Evolutionary conservation across 2,888 invertebrate genomes (phyloP).

Genomic region (Leucophenga montana): DNA sequence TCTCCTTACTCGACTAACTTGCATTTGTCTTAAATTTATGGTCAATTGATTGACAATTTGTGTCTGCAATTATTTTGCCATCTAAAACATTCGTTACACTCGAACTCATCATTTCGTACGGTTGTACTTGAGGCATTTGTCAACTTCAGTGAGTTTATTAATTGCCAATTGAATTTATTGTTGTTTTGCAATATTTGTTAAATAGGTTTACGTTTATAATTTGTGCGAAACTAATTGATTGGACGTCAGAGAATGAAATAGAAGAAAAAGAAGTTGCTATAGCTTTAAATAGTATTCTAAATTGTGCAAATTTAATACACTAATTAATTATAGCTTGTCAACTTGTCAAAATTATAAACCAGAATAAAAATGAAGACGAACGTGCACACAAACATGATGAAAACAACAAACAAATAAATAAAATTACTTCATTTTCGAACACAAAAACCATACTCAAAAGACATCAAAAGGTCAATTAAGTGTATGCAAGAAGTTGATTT

Average conservation of each 20-base stretch:
- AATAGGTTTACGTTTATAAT: slow-evolving; percentile 50
- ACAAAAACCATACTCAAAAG: neutral
- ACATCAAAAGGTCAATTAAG: slow-evolving; percentile 20
- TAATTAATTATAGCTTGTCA: slow-evolving; percentile 1
- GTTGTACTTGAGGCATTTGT: slow-evolving; percentile 55
- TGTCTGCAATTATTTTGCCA: slow-evolving; percentile 59
- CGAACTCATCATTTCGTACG: slow-evolving; percentile 64
- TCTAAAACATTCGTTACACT: slow-evolving; percentile 60
- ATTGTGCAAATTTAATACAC: too few species aligned
- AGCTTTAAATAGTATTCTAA: too few species aligned
- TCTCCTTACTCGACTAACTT: slow-evolving; percentile 19
- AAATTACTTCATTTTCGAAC: neutral
- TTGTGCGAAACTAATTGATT: slow-evolving; percentile 20
- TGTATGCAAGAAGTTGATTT: neutral
- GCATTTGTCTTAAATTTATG: slow-evolving; percentile 49
- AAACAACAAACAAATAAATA: neutral
- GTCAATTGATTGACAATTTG: slow-evolving; percentile 63
- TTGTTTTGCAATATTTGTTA: slow-evolving; percentile 46
- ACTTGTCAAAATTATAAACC: neutral
- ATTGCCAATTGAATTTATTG: slow-evolving; percentile 54
- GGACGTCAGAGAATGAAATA: neutral
- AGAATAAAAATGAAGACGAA: neutral
- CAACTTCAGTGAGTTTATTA: slow-evolving; percentile 61
- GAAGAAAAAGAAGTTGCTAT: neutral
- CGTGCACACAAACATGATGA: neutral